Evolutionary conservation across 2,113 vertebrate species (phyloP), one percentile per base, ranked within the genome.

Genomic region (Callipepla squamata): DNA sequence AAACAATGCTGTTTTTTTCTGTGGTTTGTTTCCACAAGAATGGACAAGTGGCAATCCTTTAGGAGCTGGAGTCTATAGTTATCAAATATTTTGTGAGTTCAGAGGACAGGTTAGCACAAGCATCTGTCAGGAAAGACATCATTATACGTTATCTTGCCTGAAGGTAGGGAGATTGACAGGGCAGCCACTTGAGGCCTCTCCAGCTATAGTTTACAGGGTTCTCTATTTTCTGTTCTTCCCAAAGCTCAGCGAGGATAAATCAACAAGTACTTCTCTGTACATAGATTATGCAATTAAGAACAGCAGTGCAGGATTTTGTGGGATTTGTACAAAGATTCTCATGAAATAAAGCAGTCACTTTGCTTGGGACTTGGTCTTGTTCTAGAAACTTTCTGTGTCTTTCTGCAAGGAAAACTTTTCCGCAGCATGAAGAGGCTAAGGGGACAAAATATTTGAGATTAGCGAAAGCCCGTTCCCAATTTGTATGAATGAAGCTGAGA

Each of bases 311-410:
- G 66, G 34, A 40, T 21, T 82, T 42, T 72, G 18, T 32, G 53
- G 12, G 22, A 19, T 55, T 63, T 42, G 7, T 42, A 55, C 47
- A 25, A 44, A 80, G 2, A 19, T 63, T 80, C 68, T 74, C n/a
- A 25, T 18, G 11, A 80, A 32, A 51, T 18, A 81, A 81, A 63
- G 21, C 53, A 73, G 32, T 7, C 38, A 53, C 23, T 13, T 80
- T 47, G 4, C 34, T 72, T 1, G 0, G 40, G 18, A 73, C 61
- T 40, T 9, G 23, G 36, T 4, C 2, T 1, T n/a, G 25, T 28
- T 74, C 21, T 47, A 25, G 30, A 87, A 87, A 47, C 9, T 58
- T 68, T 45, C 30, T 17, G 38, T 48, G 30, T 25, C 25, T 87
- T 92, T 50, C 63, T 36, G 57, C 38, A 53, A 80, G 53, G n/a